Conservation (phyloP, 2,888 invertebrate genomes). For the Polylopha cassiicola region DNA sequence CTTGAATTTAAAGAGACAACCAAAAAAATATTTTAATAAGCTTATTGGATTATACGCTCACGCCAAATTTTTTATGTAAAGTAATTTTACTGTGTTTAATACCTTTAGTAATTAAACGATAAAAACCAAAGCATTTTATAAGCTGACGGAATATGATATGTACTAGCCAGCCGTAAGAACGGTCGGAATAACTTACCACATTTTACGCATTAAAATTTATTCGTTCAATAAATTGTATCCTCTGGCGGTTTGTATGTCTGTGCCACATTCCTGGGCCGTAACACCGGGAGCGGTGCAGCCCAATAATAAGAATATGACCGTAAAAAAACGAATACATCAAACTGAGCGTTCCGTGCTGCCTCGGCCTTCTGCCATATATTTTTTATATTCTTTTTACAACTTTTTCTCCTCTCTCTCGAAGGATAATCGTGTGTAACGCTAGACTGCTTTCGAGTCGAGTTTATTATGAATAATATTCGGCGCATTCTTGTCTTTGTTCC, state of each 20-base stretch:
- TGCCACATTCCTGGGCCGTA: conserved; percentile 73
- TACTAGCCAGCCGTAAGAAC: too few relatives aligned
- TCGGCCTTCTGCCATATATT: conserved; percentile 51
- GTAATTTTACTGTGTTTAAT: too few relatives aligned
- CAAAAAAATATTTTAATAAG: too few relatives aligned
- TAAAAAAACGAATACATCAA: conserved; percentile 72
- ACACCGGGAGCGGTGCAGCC: conserved; percentile 74
- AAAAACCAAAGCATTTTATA: too few relatives aligned
- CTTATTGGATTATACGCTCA: too few relatives aligned
- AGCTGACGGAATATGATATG: too few relatives aligned
- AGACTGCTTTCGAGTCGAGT: conserved; percentile 53
- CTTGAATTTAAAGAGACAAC: too few relatives aligned
- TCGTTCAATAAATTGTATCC: conserved; percentile 37
- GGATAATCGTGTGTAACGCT: conserved; percentile 71
- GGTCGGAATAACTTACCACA: too few relatives aligned
- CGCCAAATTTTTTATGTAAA: too few relatives aligned
- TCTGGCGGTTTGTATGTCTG: conserved; percentile 51
- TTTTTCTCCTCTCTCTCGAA: conserved; percentile 45
- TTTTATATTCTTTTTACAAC: conserved; percentile 35
- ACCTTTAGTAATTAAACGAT: too few relatives aligned
- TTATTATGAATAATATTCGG: conserved; percentile 57
- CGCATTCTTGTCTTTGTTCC: conserved; percentile 32
- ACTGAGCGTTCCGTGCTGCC: conserved; percentile 55
- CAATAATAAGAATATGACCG: conserved; percentile 73
- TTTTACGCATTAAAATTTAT: conserved; percentile 19